These are phyloP conservation scores for Nannobrachium achirus DNA, from an alignment of 2,113 vertebrate genomes.

Conservation along the genomic window DNA sequence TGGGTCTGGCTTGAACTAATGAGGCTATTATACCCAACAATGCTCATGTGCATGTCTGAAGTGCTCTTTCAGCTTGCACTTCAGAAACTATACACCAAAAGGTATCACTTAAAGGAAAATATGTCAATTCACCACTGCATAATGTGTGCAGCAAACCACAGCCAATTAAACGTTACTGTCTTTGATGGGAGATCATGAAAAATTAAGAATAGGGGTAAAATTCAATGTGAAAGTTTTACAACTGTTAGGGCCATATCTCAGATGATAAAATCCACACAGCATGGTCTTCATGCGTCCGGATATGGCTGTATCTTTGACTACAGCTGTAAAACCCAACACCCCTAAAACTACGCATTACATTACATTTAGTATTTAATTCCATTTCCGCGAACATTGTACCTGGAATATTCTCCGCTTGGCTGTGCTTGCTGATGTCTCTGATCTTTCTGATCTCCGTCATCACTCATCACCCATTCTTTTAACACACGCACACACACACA, in stretches of 20 bases:
- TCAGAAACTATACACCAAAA: background rate
- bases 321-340: slow-evolving; percentile 32
- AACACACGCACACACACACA: background rate
- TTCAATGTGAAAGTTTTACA: slow-evolving; percentile 64
- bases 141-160: slow-evolving; percentile 16
- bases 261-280: slow-evolving; percentile 58
- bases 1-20: no score
- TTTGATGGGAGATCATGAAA: slow-evolving; percentile 68
- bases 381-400: slow-evolving; percentile 1
- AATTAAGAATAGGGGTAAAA: slow-evolving; percentile 68
- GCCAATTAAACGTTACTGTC: slow-evolving; percentile 56
- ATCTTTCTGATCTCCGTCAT: slow-evolving; percentile 39
- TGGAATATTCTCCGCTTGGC: slow-evolving; percentile 42
- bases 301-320: slow-evolving; percentile 6
- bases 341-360: slow-evolving; percentile 24
- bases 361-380: slow-evolving; percentile 37
- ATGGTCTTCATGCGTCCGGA: slow-evolving; percentile 9
- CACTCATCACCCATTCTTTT: slow-evolving; percentile 11
- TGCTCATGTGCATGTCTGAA: no score
- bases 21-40: no score
- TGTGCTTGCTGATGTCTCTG: slow-evolving; percentile 47
- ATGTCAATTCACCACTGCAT: slow-evolving; percentile 38
- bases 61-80: no score
- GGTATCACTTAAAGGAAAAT: slow-evolving; percentile 6
- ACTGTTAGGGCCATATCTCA: slow-evolving; percentile 59